These are phyloP conservation scores for Actinia tenebrosa DNA, from an alignment of 64 coral and sea anemone species.

Conservation along the genomic window DNA sequence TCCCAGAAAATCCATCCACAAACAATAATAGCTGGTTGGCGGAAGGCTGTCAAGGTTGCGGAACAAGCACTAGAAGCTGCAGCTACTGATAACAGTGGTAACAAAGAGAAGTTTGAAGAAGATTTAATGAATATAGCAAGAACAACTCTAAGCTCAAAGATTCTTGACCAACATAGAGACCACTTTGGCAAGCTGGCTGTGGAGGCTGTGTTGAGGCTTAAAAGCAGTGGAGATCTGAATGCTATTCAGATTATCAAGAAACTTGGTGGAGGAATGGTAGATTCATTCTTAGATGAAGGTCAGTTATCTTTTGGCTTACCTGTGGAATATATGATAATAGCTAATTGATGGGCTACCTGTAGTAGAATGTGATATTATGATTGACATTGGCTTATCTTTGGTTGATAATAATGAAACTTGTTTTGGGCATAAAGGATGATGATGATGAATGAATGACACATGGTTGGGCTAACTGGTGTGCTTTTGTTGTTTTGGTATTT, in stretches of 20 bases:
- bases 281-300: slow-evolving; percentile 99
- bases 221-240: slow-evolving; percentile 93
- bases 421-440: too few relatives aligned
- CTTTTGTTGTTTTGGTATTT: too few relatives aligned
- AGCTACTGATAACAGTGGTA: slow-evolving; percentile 66
- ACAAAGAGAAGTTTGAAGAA: slow-evolving; percentile 78
- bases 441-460: too few relatives aligned
- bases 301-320: background rate
- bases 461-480: too few relatives aligned
- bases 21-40: slow-evolving; percentile 86
- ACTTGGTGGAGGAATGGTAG: slow-evolving; percentile 91
- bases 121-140: slow-evolving; percentile 98
- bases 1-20: slow-evolving; percentile 94
- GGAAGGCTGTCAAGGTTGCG: slow-evolving; percentile 81
- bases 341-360: too few relatives aligned
- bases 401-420: too few relatives aligned
- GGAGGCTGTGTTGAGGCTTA: slow-evolving; percentile 84
- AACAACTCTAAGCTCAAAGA: slow-evolving; percentile 98
- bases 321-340: background rate
- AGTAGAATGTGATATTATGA: too few relatives aligned
- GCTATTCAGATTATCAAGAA: slow-evolving; percentile 99
- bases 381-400: too few relatives aligned
- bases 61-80: slow-evolving; percentile 80
- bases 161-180: slow-evolving; percentile 88
- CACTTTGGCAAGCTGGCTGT: slow-evolving; percentile 97